Evolutionary conservation across 37 sponge, comb jelly and placozoan genomes (phyloP).

Genomic region (Aplysina aerophoba): DNA sequence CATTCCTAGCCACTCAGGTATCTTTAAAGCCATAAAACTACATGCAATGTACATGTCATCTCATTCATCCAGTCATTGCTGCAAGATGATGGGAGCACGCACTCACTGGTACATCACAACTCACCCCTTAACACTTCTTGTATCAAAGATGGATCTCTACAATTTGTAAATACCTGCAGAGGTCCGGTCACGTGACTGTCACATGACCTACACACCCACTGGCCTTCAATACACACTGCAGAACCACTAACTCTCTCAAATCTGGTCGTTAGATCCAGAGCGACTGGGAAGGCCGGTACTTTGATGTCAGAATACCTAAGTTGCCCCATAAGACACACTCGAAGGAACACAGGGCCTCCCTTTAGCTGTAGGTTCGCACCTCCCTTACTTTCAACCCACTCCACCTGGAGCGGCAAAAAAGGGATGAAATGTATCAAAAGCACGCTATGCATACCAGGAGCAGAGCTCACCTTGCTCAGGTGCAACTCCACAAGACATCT

Average conservation of each 20-base stretch:
- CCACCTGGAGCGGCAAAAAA: constrained; percentile 35
- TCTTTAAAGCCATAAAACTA: too few species aligned
- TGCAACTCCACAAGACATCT: constrained; percentile 61
- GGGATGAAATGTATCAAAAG: background rate
- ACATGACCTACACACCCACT: background rate
- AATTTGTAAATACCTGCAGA: constrained; percentile 74
- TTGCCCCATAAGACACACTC: constrained; percentile 78
- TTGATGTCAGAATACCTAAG: constrained; percentile 65
- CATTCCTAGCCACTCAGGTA: too few species aligned
- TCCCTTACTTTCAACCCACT: constrained; percentile 40
- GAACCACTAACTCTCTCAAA: constrained; percentile 73
- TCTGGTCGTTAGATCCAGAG: constrained; percentile 45
- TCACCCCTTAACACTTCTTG: constrained; percentile 73
- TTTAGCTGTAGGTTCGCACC: constrained; percentile 41
- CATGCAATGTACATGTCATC: too few species aligned
- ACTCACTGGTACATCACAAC: too few species aligned
- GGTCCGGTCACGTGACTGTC: constrained; percentile 1
- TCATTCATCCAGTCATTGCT: too few species aligned
- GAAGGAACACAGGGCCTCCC: constrained; percentile 69
- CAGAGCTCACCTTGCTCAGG: constrained; percentile 48
- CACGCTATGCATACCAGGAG: background rate
- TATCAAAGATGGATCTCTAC: constrained; percentile 61
- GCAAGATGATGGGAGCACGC: too few species aligned
- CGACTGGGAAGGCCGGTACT: constrained; percentile 68
- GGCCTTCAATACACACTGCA: constrained; percentile 11